Percentiles rank a stretch among this genome's conserved stretches.
Conservation (phyloP, 2,888 invertebrate species). For the Tryphoninae sp. region DNA sequence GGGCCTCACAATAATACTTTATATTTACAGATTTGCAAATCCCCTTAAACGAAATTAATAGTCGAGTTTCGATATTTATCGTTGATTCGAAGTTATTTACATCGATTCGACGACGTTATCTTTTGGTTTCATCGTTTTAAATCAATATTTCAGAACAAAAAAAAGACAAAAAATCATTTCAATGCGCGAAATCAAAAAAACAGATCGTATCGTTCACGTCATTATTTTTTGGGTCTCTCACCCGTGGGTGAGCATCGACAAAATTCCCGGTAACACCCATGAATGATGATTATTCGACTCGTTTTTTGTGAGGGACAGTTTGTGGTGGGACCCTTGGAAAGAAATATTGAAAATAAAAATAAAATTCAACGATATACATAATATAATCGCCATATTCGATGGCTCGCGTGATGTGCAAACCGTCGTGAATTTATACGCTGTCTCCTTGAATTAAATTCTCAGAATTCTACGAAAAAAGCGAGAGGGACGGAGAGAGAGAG, state of each 20-base stretch:
- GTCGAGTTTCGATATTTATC: slow-evolving; percentile 28
- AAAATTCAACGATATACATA: slow-evolving; percentile 4
- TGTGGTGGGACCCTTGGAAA: slow-evolving; percentile 7
- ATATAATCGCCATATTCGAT: slow-evolving; percentile 50
- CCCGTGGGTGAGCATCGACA: background rate
- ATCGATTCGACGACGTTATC: slow-evolving; percentile 34
- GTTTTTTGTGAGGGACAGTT: slow-evolving; percentile 6
- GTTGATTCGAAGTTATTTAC: slow-evolving; percentile 23
- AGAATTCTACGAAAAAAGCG: background rate
- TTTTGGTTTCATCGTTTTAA: slow-evolving; percentile 31
- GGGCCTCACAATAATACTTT: slow-evolving; percentile 31
- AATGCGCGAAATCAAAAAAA: background rate
- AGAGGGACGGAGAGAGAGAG: too few relatives aligned
- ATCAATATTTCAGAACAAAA: too few relatives aligned
- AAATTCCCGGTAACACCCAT: slow-evolving; percentile 9
- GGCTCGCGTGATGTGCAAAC: slow-evolving; percentile 40
- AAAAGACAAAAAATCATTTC: background rate
- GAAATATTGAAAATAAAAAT: background rate
- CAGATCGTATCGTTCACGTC: background rate
- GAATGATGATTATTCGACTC: slow-evolving; percentile 37
- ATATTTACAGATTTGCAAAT: slow-evolving; percentile 53
- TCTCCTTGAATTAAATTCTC: slow-evolving; percentile 52
- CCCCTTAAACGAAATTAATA: slow-evolving; percentile 20
- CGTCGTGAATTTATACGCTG: slow-evolving; percentile 38
- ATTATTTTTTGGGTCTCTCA: background rate